Conservation (phyloP, 2,113 vertebrate species). For the Centropus unirufus region DNA sequence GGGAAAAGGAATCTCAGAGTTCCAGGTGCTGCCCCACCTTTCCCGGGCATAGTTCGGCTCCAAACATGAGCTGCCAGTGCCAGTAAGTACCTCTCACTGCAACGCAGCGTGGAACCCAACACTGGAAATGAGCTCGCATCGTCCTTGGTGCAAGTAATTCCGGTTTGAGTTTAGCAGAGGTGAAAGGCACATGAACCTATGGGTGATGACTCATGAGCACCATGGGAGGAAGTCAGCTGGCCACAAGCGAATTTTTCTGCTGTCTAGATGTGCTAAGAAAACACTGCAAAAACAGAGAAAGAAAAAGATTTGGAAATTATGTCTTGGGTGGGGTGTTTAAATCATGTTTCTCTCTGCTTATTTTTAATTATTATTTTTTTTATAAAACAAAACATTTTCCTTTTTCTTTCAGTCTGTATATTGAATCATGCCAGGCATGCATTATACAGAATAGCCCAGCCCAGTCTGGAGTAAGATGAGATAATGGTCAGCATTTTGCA, state of each 20-base stretch:
- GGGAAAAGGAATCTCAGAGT: neutral
- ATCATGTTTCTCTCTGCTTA: neutral
- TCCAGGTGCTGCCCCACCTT: neutral
- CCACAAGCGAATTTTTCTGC: conserved; percentile 69
- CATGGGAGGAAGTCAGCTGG: conserved; percentile 73
- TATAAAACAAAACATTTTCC: neutral
- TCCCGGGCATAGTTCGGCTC: neutral
- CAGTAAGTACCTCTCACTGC: conserved; percentile 10
- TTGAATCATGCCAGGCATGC: neutral
- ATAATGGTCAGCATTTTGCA: neutral
- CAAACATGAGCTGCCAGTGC: neutral
- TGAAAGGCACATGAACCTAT: conserved; percentile 71
- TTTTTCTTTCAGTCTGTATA: neutral
- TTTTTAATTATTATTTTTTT: neutral
- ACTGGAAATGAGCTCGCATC: conserved; percentile 27
- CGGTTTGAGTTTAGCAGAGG: conserved; percentile 65
- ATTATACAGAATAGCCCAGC: neutral
- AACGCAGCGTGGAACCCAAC: neutral
- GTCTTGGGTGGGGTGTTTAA: neutral
- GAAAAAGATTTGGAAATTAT: neutral
- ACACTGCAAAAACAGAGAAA: conserved; percentile 43
- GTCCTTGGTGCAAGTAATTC: conserved; percentile 19
- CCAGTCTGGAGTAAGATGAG: neutral
- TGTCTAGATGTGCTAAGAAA: conserved; percentile 69
- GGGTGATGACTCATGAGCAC: conserved; percentile 74